phyloP scores from a whole-genome alignment of 2,888 invertebrate species.

The Limulus polyphemus region DNA sequence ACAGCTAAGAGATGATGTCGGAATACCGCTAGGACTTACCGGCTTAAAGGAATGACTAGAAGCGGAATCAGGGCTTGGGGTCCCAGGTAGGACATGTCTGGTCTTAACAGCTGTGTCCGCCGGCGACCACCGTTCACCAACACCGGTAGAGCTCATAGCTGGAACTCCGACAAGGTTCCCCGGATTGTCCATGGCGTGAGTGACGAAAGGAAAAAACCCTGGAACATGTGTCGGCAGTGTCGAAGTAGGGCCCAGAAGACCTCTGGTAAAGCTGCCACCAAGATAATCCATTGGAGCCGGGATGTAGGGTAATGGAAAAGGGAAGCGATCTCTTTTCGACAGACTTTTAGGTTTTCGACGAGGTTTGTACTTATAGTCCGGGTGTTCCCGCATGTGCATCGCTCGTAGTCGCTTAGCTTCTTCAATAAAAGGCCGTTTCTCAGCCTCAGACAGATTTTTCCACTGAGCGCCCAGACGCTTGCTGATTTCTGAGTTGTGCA shows the following conservation, averaged over 20 bases:
- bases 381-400: constrained; percentile 98
- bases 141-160: too few species aligned
- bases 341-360: constrained; percentile 74
- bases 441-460: constrained; percentile 87
- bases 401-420: constrained; percentile 88
- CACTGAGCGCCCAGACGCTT: constrained; percentile 94
- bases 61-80: not conserved
- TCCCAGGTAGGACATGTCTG: too few species aligned
- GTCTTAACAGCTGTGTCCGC: not conserved
- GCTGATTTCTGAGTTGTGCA: constrained; percentile 84
- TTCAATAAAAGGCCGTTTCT: constrained; percentile 95
- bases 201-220: not conserved
- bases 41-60: not conserved
- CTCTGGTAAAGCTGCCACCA: not conserved
- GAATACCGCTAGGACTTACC: not conserved
- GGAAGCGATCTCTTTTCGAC: constrained; percentile 1
- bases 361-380: constrained; percentile 93
- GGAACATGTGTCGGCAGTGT: not conserved
- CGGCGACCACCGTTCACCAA: not conserved
- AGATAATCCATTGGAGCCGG: not conserved
- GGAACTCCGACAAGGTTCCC: not conserved
- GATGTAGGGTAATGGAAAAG: constrained; percentile 1
- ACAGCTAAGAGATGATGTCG: not conserved
- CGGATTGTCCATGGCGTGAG: not conserved
- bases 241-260: not conserved